Evolutionary conservation across 2,797 vertebrate species (phyloP).

Genomic region (Lepidocolaptes lacrymiger): DNA sequence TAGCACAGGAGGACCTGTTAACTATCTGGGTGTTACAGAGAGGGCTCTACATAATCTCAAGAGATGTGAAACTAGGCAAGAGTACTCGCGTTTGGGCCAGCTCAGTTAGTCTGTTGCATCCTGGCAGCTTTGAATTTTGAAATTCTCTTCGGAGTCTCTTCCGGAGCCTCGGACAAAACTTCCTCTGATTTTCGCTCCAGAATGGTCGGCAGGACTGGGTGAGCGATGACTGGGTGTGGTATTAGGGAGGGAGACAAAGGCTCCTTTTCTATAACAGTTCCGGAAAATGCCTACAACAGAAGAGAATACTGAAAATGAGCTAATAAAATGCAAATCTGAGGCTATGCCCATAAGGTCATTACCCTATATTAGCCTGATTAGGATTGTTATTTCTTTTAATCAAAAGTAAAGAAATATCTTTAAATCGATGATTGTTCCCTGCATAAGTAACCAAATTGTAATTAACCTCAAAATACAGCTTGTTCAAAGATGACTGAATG

Average conservation of each 20-base stretch:
- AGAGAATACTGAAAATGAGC: constrained; percentile 48
- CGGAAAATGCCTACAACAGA: constrained; percentile 90
- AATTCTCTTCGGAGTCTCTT: constrained; percentile 82
- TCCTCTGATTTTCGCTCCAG: constrained; percentile 90
- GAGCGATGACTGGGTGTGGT: constrained; percentile 83
- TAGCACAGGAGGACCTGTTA: constrained; percentile 4
- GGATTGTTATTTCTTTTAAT: constrained; percentile 61
- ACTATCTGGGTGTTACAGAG: neutral
- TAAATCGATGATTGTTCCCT: constrained; percentile 52
- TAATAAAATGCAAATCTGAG: constrained; percentile 44
- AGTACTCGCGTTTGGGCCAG: neutral
- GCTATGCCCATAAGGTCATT: constrained; percentile 48
- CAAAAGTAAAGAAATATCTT: constrained; percentile 66
- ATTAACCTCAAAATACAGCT: constrained; percentile 63
- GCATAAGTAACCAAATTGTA: constrained; percentile 50
- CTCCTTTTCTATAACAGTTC: constrained; percentile 94
- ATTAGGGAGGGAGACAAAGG: constrained; percentile 80
- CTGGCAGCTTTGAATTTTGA: constrained; percentile 96
- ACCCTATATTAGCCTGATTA: constrained; percentile 46
- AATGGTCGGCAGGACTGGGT: constrained; percentile 89
- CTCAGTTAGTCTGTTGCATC: constrained; percentile 85
- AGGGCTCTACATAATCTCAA: neutral
- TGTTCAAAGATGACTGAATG: constrained; percentile 55
- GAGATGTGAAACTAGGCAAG: neutral
- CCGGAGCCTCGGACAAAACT: constrained; percentile 72